Percentiles rank a stretch among this genome's conserved stretches.
These are phyloP conservation scores for Lepidothrix coronata DNA, from an alignment of 2,113 vertebrate species.

Conservation along the genomic window DNA sequence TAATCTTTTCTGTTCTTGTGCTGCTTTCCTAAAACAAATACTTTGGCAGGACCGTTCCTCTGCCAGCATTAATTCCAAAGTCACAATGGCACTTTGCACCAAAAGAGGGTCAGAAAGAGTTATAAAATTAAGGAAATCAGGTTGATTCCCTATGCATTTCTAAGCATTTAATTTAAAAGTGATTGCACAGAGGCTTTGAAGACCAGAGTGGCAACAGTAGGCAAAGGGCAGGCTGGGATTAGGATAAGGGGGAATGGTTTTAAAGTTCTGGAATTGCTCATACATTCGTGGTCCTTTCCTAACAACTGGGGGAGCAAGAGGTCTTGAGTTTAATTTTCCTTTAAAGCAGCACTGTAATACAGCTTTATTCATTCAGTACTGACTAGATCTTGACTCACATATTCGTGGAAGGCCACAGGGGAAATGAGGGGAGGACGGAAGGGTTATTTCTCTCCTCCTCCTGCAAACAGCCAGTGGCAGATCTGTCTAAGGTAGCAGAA, in stretches of 20 bases:
- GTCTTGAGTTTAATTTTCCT: conserved; percentile 3
- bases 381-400: neutral
- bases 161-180: neutral
- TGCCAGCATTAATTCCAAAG: neutral
- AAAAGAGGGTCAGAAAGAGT: neutral
- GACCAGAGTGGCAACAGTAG: neutral
- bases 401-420: neutral
- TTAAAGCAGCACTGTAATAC: neutral
- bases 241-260: neutral
- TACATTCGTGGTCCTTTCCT: neutral
- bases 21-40: neutral
- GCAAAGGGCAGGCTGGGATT: neutral
- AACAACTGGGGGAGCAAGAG: neutral
- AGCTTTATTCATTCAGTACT: neutral
- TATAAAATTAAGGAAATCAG: neutral
- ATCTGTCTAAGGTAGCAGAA: neutral
- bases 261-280: neutral
- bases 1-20: neutral
- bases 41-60: neutral
- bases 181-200: neutral
- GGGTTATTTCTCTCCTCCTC: neutral
- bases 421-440: neutral
- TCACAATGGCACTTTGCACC: neutral
- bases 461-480: neutral
- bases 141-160: neutral